These are phyloP conservation scores for Thaleichthys pacificus DNA, from an alignment of 2,797 vertebrate genomes.

Conservation along the genomic window DNA sequence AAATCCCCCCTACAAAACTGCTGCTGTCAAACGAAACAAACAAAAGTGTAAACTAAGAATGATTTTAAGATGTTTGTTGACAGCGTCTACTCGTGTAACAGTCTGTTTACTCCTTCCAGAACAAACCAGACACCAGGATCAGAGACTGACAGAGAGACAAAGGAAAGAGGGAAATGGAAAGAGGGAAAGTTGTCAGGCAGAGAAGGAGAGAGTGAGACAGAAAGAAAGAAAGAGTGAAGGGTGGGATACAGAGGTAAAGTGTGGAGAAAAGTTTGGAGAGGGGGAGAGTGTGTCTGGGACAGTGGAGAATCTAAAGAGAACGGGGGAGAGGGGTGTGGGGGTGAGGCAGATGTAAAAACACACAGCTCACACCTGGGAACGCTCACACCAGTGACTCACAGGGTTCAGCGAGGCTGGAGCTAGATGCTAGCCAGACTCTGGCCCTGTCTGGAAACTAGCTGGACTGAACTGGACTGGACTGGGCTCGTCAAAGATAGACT, in stretches of 20 bases:
- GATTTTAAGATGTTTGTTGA: no score
- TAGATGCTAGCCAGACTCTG: conserved; percentile 66
- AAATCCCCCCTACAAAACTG: no score
- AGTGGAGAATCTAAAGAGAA: conserved; percentile 8
- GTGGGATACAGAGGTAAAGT: neutral
- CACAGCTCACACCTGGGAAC: conserved; percentile 72
- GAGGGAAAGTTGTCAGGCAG: neutral
- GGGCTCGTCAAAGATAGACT: neutral
- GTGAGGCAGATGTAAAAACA: conserved; percentile 60
- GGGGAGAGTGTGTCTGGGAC: neutral
- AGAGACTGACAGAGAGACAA: no score
- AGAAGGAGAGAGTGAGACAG: conserved; percentile 22
- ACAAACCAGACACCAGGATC: no score
- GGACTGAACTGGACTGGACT: neutral
- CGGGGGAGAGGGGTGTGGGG: neutral
- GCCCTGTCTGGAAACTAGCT: conserved; percentile 58
- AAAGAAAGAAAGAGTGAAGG: conserved; percentile 19
- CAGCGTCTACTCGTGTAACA: no score
- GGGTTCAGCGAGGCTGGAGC: conserved; percentile 52
- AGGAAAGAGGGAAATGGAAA: neutral
- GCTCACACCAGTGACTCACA: conserved; percentile 68
- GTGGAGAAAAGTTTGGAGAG: neutral
- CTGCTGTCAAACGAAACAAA: no score
- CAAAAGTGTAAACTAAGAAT: no score
- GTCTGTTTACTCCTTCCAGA: no score